Conservation (phyloP, 1,140 invertebrate species). For the Dermatophagoides farinae region DNA sequence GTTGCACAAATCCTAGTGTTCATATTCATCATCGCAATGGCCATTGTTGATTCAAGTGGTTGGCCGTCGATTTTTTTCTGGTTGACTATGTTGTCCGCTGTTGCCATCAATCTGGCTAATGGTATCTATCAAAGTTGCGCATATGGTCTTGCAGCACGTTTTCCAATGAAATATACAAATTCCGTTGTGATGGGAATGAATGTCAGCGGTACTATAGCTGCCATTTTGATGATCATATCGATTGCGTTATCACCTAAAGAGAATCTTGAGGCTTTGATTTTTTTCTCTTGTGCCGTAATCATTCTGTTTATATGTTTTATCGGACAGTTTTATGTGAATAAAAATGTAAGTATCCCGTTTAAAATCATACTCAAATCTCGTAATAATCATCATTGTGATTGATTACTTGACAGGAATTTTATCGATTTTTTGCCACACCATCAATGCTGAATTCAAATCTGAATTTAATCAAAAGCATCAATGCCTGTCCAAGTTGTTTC, state of each 20-base stretch:
- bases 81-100: slow-evolving; percentile 61
- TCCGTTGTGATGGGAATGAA: slow-evolving; percentile 50
- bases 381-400: background rate
- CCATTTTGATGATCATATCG: slow-evolving; percentile 4
- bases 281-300: slow-evolving; percentile 8
- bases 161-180: slow-evolving; percentile 79
- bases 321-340: background rate
- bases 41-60: slow-evolving; percentile 59
- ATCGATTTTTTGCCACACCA: background rate
- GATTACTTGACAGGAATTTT: slow-evolving; percentile 1
- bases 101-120: slow-evolving; percentile 76
- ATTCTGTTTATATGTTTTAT: background rate
- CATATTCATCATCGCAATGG: slow-evolving; percentile 66
- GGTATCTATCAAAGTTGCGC: slow-evolving; percentile 90
- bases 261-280: slow-evolving; percentile 5
- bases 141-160: slow-evolving; percentile 75
- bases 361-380: background rate
- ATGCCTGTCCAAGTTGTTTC: background rate
- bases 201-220: slow-evolving; percentile 4
- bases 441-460: background rate
- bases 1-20: slow-evolving; percentile 70
- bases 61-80: slow-evolving; percentile 73
- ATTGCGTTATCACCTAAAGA: slow-evolving; percentile 4
- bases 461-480: background rate
- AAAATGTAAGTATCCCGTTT: slow-evolving; percentile 1